Percentiles rank a stretch among this genome's conserved stretches.
Evolutionary conservation across 1,140 invertebrate species (phyloP).

Genomic region (Drosophila parabipectinata): DNA sequence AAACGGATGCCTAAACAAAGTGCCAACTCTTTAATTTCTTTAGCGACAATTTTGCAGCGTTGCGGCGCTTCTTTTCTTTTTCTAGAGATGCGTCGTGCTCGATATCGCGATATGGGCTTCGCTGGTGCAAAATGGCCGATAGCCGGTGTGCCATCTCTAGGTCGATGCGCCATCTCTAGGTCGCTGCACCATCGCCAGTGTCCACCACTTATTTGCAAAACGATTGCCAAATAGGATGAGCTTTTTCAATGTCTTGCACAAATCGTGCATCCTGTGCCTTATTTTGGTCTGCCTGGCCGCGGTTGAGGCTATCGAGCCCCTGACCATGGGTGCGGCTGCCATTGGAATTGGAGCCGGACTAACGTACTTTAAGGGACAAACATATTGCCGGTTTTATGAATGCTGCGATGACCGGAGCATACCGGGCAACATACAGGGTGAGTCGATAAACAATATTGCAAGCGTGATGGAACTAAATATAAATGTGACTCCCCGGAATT

Average conservation of each 20-base stretch:
- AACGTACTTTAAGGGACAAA: constrained; percentile 46
- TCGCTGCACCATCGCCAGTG: background rate
- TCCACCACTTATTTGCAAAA: background rate
- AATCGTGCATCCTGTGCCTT: constrained; percentile 1
- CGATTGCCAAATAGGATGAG: background rate
- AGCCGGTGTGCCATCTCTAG: no score
- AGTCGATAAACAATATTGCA: background rate
- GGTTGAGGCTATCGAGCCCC: constrained; percentile 31
- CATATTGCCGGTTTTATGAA: constrained; percentile 78
- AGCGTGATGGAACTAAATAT: background rate
- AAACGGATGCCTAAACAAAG: background rate
- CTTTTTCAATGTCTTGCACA: background rate
- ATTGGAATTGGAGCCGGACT: constrained; percentile 13
- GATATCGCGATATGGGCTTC: background rate
- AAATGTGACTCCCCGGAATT: background rate
- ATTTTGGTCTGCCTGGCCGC: background rate
- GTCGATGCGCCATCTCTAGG: background rate
- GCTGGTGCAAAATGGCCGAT: no score
- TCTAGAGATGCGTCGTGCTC: constrained; percentile 3
- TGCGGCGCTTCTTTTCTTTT: constrained; percentile 34
- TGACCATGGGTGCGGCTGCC: constrained; percentile 32
- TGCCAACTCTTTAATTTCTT: constrained; percentile 7
- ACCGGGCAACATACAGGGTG: constrained; percentile 64
- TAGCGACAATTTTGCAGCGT: constrained; percentile 23
- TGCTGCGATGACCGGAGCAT: constrained; percentile 85